These are phyloP conservation scores for Ganaspis brasiliensis DNA, from an alignment of 2,888 invertebrate genomes.

Conservation along the genomic window DNA sequence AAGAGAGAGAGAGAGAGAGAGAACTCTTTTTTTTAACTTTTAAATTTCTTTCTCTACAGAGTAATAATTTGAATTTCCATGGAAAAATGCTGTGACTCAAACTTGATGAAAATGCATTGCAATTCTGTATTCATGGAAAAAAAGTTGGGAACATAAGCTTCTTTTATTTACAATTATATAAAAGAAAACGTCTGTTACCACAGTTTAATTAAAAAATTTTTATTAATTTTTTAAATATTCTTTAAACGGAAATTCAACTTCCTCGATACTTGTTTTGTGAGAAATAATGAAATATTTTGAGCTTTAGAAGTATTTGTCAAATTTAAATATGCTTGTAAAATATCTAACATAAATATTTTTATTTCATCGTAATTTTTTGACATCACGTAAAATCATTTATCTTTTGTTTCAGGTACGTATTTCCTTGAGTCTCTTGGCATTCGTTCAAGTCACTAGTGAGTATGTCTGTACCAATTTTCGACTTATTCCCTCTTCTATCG, in stretches of 20 bases:
- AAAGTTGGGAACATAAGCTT: constrained; percentile 4
- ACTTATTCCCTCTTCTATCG: constrained; percentile 23
- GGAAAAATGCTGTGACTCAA: not conserved
- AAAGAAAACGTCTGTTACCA: not conserved
- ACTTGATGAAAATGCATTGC: not conserved
- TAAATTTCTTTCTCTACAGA: constrained; percentile 13
- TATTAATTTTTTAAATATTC: too few relatives aligned
- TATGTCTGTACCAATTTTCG: constrained; percentile 44
- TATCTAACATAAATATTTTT: too few relatives aligned
- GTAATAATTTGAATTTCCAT: not conserved
- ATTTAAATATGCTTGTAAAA: too few relatives aligned
- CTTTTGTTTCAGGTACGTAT: constrained; percentile 66
- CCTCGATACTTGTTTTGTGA: too few relatives aligned
- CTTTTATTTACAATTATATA: not conserved
- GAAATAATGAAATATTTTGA: too few relatives aligned
- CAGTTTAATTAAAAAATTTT: not conserved
- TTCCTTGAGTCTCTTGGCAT: constrained; percentile 23
- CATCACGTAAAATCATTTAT: constrained; percentile 44
- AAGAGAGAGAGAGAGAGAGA: too few relatives aligned
- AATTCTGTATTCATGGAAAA: constrained; percentile 21
- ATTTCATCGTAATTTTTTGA: not conserved
- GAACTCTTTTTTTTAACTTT: not conserved
- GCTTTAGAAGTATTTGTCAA: too few relatives aligned
- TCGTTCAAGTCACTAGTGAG: constrained; percentile 18
- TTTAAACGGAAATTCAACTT: too few relatives aligned